Percentiles rank a stretch among this genome's conserved stretches.
These are phyloP conservation scores for Phainopepla nitens DNA, from an alignment of 2,113 vertebrate genomes.

Conservation along the genomic window DNA sequence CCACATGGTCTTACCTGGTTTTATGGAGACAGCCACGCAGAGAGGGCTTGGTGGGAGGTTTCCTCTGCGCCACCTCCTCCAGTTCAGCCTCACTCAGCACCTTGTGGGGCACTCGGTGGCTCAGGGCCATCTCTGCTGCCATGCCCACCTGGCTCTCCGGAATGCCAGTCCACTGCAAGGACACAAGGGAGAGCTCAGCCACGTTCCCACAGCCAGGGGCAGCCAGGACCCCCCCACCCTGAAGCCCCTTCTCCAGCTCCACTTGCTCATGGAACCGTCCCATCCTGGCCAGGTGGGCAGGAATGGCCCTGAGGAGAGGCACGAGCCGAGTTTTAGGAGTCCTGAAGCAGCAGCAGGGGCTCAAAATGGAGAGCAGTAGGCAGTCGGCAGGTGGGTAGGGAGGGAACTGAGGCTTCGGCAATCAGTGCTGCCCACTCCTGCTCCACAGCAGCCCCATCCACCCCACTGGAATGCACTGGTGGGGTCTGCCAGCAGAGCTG, in stretches of 20 bases:
- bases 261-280: accelerated
- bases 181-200: background rate
- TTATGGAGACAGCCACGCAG: slow-evolving; percentile 14
- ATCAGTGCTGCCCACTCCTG: background rate
- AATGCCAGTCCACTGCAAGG: background rate
- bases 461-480: accelerated
- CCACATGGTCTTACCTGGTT: background rate
- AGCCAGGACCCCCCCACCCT: background rate
- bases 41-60: background rate
- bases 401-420: background rate
- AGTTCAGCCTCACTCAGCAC: slow-evolving; percentile 78
- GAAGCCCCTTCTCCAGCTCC: background rate
- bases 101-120: background rate
- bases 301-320: background rate
- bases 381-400: background rate
- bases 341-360: background rate
- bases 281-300: accelerated
- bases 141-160: background rate
- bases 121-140: background rate
- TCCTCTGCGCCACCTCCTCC: slow-evolving; percentile 74
- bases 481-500: background rate
- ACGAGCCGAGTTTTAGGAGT: background rate
- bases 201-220: accelerated
- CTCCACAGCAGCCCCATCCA: background rate
- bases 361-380: background rate